Base-by-base conservation (phyloP, 2,113 vertebrate species). In the Haemorhous mexicanus region DNA sequence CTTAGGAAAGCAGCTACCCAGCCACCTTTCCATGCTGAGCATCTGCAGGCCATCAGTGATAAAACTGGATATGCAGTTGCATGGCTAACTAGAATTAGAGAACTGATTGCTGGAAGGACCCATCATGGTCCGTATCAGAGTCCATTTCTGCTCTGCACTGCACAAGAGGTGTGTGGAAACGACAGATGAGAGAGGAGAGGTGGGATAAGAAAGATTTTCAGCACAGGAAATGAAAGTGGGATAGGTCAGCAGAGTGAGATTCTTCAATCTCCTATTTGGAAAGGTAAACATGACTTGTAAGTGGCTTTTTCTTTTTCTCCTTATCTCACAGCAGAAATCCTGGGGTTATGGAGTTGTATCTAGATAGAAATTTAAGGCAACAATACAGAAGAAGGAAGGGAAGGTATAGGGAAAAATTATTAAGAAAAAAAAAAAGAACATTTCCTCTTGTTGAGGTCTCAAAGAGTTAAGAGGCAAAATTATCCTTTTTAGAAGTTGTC, bases 381-480 rank as follows among this genome's bases (percentile, higher is more conserved):
- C 20, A 56, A 15, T 32, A 85, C 23, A 59, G 18, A 49, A 53
- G 20, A 59, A 64, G 10, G 7, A 17, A 90, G 23, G 78, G 11
- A 68, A 67, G 6, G 3, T 4, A 6, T 10, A 56, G 6, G 15
- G 3, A 16, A 18, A 32, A 72, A 35, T 13, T 44, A 43, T 26
- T 14, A 64, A 24, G 23, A 12, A 27, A 26, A 50, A 26, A 55
- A 26, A 47, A 62, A n/a, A 9, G 4, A 78, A 26, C 4, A 35
- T 10, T 83, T 85, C 58, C 49, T 89, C 33, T 90, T 84, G 33
- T 15, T 44, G 75, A 88, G 23, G 21, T 47, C 55, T 92, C 46
- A 50, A 85, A 89, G 93, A 94, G 88, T 96, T 95, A 96, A 94
- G 52, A 95, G n/a, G 49, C 19, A 87, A 80, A 95, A 94, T 61